Evolutionary conservation across 2,113 vertebrate species (phyloP), one percentile per base, ranked within the genome.

Genomic region (Centropristis striata): DNA sequence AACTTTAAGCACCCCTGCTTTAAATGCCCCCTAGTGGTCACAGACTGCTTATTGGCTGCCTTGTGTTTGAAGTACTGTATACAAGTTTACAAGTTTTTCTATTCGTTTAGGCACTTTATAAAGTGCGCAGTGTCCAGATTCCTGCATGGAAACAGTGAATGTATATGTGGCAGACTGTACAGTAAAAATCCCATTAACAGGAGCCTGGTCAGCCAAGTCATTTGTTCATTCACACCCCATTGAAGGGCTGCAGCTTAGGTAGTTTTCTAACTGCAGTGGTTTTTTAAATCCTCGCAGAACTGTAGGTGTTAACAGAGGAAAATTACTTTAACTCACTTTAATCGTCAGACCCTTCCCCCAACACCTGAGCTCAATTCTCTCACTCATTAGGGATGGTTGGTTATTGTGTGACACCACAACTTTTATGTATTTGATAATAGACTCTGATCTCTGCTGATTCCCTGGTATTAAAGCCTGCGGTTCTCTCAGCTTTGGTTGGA

Each of bases 351-450:
- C 27, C 3, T 10, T 18, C 71, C 55, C 27, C 27, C 50, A 46
- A 9, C 78, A 71, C 37, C 28, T 1, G 1, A 44, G 59, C 63
- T 80, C 53, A 68, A 23, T 64, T 64, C 23, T 63, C 50, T 42
- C 25, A 51, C 69, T 89, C 76, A 75, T 84, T 89, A 67, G 68
- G 71, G 25, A 42, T 20, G 18, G 50, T 39, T 55, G 55, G 41
- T 51, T 59, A 28, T 63, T 81, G 63, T 61, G 27, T 39, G 41
- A 63, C 71, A 81, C 51, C 49, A 15, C 57, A 36, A 50, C 70
- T 65, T 86, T 77, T 50, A 59, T 90, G 54, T 81, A 71, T 88
- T 89, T 83, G 75, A 83, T 81, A 86, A 85, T 72, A 78, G 78
- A 73, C 81, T 85, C 42, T 84, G 72, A 86, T 83, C 76, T 90